phyloP scores from a whole-genome alignment of 2,113 vertebrate species.

The human region DNA sequence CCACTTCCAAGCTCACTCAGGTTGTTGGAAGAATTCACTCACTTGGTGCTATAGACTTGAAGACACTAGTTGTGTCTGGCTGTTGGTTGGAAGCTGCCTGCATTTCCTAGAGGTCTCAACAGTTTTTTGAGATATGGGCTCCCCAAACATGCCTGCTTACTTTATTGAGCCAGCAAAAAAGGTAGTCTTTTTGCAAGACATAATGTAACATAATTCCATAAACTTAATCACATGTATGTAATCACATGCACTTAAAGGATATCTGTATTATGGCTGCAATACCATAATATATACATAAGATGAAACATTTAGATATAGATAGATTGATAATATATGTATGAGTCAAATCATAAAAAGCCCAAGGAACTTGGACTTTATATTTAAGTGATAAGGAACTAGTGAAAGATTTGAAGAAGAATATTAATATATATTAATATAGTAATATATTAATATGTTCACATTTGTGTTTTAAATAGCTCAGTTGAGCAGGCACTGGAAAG shows the following conservation, averaged over 20 bases:
- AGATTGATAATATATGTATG: background rate
- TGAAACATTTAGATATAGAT: background rate
- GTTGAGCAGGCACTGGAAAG: background rate
- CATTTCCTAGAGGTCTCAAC: background rate
- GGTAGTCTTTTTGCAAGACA: background rate
- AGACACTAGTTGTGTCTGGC: background rate
- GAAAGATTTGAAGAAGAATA: background rate
- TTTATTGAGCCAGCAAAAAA: background rate
- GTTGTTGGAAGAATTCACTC: background rate
- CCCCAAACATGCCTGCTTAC: background rate
- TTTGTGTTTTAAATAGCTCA: background rate
- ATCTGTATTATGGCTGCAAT: background rate
- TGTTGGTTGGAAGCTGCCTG: background rate
- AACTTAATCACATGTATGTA: background rate
- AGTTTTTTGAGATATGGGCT: background rate
- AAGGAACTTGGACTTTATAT: background rate
- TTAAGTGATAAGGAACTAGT: background rate
- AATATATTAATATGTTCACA: background rate
- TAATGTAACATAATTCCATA: background rate
- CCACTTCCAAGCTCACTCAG: background rate
- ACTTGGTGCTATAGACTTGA: background rate
- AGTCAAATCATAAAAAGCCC: background rate
- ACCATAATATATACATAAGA: background rate
- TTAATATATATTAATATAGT: background rate
- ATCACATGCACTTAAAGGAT: background rate